Conservation (phyloP, 2,113 vertebrate genomes). For the Neomonachus schauinslandi region DNA sequence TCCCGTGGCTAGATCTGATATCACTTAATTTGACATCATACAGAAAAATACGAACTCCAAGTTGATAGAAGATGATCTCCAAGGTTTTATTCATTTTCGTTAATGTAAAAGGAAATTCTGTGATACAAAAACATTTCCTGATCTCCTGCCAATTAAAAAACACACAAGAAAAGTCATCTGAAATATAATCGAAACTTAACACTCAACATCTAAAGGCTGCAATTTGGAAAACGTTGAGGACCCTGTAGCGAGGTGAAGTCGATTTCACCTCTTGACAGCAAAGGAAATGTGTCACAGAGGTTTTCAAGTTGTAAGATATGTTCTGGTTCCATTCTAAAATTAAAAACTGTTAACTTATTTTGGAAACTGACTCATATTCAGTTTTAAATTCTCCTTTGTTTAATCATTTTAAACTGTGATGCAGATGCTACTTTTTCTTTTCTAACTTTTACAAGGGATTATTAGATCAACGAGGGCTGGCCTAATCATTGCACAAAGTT, state of each 20-base stretch:
- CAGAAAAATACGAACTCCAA: constrained; percentile 75
- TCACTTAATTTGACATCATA: constrained; percentile 81
- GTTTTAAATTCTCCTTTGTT: constrained; percentile 9
- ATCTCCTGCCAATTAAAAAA: constrained; percentile 62
- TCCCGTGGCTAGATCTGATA: constrained; percentile 69
- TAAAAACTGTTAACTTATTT: background rate
- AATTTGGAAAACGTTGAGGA: constrained; percentile 57
- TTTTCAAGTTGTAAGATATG: background rate
- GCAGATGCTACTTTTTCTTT: background rate
- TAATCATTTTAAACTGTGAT: background rate
- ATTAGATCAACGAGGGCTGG: background rate
- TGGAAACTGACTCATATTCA: background rate
- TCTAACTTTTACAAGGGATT: background rate
- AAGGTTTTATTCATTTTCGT: constrained; percentile 81
- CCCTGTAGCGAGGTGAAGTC: background rate
- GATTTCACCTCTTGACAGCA: constrained; percentile 54
- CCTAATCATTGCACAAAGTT: background rate
- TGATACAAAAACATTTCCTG: constrained; percentile 62
- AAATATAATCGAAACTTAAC: constrained; percentile 51
- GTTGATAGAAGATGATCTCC: constrained; percentile 62
- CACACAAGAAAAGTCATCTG: constrained; percentile 51
- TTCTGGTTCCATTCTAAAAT: constrained; percentile 20
- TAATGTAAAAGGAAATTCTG: constrained; percentile 76
- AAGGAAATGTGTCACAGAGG: background rate
- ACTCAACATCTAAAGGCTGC: constrained; percentile 49